These are phyloP conservation scores for Microcebus ravelobensis DNA, from an alignment of 2,113 vertebrate species.

Conservation along the genomic window DNA sequence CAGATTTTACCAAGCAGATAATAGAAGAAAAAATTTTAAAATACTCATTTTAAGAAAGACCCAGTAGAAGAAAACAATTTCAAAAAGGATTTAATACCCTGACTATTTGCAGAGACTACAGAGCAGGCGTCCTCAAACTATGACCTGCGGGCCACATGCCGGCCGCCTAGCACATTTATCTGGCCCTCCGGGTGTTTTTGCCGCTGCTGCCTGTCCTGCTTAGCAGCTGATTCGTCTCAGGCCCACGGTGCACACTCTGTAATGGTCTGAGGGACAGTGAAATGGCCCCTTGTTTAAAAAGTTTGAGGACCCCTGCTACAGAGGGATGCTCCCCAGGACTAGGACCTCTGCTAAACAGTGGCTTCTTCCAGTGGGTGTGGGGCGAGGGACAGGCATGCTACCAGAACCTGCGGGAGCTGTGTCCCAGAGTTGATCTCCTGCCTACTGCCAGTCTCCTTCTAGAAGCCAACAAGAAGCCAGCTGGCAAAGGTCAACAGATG, in stretches of 20 bases:
- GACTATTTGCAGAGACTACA: neutral
- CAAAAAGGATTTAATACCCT: neutral
- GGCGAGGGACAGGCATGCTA: rapidly evolving
- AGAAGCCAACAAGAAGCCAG: neutral
- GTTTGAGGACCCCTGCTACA: too few species aligned
- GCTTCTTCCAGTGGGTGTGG: too few species aligned
- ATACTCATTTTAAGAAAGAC: neutral
- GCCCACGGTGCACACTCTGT: too few species aligned
- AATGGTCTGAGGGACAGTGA: too few species aligned
- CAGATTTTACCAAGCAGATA: neutral
- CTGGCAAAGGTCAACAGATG: neutral
- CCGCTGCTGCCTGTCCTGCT: too few species aligned
- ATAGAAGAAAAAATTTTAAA: neutral
- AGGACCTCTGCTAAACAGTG: neutral
- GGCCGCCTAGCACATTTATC: too few species aligned
- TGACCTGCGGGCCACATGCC: too few species aligned
- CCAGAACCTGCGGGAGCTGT: neutral
- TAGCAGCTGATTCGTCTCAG: too few species aligned
- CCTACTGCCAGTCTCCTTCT: neutral
- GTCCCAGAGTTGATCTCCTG: too few species aligned
- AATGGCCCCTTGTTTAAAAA: too few species aligned
- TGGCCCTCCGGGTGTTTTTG: too few species aligned
- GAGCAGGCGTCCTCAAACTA: too few species aligned
- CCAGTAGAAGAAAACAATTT: neutral
- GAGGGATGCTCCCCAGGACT: neutral